phyloP scores from a whole-genome alignment of 2,888 invertebrate species.

The Sericinus montela region DNA sequence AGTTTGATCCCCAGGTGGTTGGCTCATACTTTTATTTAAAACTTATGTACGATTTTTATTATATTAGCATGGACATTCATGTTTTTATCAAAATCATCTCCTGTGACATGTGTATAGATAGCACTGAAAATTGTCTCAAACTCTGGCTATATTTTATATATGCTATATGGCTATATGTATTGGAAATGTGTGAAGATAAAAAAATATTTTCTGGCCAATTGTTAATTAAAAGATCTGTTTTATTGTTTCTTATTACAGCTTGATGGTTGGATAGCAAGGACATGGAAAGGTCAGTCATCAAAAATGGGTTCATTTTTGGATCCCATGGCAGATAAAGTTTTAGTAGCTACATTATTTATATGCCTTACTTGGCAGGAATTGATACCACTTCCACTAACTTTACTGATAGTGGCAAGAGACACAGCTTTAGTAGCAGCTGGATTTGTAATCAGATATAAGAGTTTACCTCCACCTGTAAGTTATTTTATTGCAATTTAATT shows the following conservation, averaged over 20 bases:
- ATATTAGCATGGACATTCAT: too few species aligned
- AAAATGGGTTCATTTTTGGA: slow-evolving; percentile 97
- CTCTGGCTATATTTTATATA: too few species aligned
- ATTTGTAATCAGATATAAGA: slow-evolving; percentile 93
- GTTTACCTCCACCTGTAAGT: slow-evolving; percentile 93
- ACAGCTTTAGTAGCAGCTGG: slow-evolving; percentile 88
- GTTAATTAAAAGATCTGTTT: too few species aligned
- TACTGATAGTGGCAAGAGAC: slow-evolving; percentile 92
- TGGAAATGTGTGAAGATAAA: too few species aligned
- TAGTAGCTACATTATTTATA: slow-evolving; percentile 93
- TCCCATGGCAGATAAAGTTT: slow-evolving; percentile 97
- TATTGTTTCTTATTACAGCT: slow-evolving; percentile 72
- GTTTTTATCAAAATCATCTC: too few species aligned
- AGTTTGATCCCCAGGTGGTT: too few species aligned
- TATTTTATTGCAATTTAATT: background rate
- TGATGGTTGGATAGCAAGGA: slow-evolving; percentile 98
- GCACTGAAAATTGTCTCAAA: too few species aligned
- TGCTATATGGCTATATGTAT: too few species aligned
- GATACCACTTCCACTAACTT: slow-evolving; percentile 89
- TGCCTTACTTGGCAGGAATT: slow-evolving; percentile 91
- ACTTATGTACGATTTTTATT: too few species aligned
- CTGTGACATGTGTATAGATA: too few species aligned
- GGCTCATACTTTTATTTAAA: too few species aligned
- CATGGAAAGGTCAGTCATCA: slow-evolving; percentile 93
- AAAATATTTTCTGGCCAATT: too few species aligned